phyloP scores from a whole-genome alignment of 1,140 invertebrate species.

The Fopius arisanus region DNA sequence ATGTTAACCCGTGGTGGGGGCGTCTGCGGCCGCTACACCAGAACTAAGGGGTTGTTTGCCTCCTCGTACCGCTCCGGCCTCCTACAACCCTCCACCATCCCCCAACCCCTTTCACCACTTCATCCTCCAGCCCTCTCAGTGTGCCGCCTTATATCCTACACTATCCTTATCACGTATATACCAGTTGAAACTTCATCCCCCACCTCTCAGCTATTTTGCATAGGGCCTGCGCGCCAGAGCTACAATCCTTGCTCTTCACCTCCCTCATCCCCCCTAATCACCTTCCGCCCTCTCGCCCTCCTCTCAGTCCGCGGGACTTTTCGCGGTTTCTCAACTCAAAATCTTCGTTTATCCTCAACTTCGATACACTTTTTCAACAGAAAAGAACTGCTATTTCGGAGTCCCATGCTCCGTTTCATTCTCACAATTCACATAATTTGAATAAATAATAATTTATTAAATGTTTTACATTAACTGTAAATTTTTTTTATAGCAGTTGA shows the following conservation, averaged over 20 bases:
- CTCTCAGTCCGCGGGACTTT: too few species aligned
- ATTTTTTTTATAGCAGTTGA: too few species aligned
- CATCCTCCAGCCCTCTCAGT: conserved; percentile 8
- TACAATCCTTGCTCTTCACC: conserved; percentile 3
- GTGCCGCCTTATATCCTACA: conserved; percentile 10
- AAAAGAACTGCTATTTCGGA: too few species aligned
- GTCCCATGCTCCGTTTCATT: too few species aligned
- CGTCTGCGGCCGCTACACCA: conserved; percentile 62
- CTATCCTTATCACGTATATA: neutral
- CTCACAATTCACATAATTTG: too few species aligned
- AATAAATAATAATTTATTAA: too few species aligned
- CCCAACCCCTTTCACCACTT: conserved; percentile 32
- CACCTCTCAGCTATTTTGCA: conserved; percentile 56
- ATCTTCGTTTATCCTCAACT: too few species aligned
- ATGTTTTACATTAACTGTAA: too few species aligned
- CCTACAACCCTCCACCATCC: conserved; percentile 36
- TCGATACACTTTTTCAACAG: too few species aligned
- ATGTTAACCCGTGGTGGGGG: conserved; percentile 54
- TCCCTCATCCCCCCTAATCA: too few species aligned
- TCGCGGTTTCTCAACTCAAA: too few species aligned
- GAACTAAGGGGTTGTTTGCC: conserved; percentile 65
- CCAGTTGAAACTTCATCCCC: conserved; percentile 29
- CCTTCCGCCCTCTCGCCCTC: too few species aligned
- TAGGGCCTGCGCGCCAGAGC: conserved; percentile 59
- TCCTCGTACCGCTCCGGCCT: conserved; percentile 52